phyloP scores from a whole-genome alignment of 2,797 vertebrate genomes.

The Acrossocheilus wenchowensis region DNA sequence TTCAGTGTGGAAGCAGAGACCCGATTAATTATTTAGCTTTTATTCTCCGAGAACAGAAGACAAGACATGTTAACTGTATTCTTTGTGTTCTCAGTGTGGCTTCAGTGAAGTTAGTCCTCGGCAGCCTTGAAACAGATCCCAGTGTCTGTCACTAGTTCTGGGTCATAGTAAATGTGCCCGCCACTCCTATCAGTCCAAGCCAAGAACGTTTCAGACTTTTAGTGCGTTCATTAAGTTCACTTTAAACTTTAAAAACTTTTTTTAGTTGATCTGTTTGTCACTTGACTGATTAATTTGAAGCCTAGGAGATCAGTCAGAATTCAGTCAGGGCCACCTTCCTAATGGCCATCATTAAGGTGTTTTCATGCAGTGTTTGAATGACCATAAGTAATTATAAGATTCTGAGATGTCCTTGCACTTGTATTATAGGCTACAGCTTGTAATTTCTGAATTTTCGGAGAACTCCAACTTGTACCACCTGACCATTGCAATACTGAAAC shows the following conservation, averaged over 20 bases:
- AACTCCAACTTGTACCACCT: neutral
- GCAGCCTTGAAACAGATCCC: constrained; percentile 39
- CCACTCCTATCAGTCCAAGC: constrained; percentile 40
- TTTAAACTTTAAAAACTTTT: neutral
- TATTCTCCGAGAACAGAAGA: constrained; percentile 61
- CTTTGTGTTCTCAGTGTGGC: constrained; percentile 44
- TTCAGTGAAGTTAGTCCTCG: constrained; percentile 21
- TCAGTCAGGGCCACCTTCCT: neutral
- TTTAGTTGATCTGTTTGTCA: neutral
- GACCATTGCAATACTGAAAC: neutral
- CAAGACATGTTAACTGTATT: constrained; percentile 50
- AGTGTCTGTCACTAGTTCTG: constrained; percentile 12
- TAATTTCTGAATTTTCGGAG: neutral
- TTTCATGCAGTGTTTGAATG: neutral
- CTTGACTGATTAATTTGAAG: neutral
- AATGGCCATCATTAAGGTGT: neutral
- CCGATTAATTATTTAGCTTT: constrained; percentile 78
- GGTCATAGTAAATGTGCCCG: constrained; percentile 6
- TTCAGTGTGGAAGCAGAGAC: constrained; percentile 70
- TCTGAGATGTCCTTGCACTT: neutral
- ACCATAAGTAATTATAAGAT: neutral
- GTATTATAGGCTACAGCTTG: neutral
- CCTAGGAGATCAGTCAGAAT: neutral
- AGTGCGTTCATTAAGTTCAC: constrained; percentile 13
- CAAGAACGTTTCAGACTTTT: neutral